These are phyloP conservation scores for Odobenus rosmarus DNA, from an alignment of 2,113 vertebrate species.

Conservation along the genomic window DNA sequence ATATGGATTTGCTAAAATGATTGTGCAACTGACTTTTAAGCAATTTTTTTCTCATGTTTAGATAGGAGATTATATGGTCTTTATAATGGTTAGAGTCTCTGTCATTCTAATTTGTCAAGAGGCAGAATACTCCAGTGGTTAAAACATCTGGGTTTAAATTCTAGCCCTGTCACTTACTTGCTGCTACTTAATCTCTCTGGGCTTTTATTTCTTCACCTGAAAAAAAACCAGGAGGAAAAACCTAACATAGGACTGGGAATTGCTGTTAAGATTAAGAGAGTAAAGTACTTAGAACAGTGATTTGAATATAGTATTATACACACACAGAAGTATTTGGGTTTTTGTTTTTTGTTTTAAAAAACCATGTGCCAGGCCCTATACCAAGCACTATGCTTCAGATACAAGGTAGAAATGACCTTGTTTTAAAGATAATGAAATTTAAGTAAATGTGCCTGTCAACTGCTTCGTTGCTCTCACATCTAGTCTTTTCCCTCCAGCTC, in stretches of 20 bases:
- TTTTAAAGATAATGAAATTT: constrained; percentile 37
- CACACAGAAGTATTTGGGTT: background rate
- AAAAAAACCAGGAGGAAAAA: background rate
- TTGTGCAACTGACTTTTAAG: background rate
- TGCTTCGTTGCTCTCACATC: background rate
- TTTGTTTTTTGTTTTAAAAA: background rate
- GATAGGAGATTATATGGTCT: background rate
- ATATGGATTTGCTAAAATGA: background rate
- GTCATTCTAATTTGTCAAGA: background rate
- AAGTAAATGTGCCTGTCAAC: background rate
- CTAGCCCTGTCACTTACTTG: background rate
- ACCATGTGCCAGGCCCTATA: background rate
- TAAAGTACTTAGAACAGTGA: background rate
- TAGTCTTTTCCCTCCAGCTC: background rate
- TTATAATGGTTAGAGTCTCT: background rate
- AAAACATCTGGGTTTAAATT: background rate
- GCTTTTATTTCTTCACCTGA: background rate
- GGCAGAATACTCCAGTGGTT: background rate
- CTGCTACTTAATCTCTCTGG: background rate
- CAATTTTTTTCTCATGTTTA: background rate
- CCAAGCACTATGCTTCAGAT: background rate
- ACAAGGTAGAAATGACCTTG: background rate
- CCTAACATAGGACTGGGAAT: background rate
- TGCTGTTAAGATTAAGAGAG: background rate
- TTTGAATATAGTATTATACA: background rate